A percentile compares a stretch with the other conserved stretches of the same genome.
Evolutionary conservation across 1,140 invertebrate genomes (phyloP).

Genomic region (Brachionus sp.): DNA sequence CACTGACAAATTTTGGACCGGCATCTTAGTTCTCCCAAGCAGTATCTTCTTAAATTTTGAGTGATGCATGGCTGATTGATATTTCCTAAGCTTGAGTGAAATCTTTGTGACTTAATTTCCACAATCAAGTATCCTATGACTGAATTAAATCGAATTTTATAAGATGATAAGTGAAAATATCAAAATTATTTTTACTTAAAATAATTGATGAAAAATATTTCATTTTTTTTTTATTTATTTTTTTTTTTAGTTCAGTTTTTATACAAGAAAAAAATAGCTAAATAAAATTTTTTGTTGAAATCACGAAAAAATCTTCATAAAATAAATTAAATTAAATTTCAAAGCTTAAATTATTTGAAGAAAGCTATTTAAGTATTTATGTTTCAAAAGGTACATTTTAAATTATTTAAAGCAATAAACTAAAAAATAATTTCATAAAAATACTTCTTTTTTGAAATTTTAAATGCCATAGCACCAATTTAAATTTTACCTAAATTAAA

Average conservation of each 20-base stretch:
- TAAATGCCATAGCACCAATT: background rate
- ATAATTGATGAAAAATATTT: background rate
- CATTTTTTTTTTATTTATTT: background rate
- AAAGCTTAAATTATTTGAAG: background rate
- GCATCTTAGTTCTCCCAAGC: background rate
- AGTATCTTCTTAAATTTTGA: background rate
- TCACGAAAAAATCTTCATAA: background rate
- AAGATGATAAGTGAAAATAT: background rate
- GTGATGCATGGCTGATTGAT: background rate
- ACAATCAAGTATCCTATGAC: background rate
- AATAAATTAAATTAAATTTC: background rate
- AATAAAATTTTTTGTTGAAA: background rate
- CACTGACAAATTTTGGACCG: background rate
- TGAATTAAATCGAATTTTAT: background rate
- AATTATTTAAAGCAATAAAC: background rate
- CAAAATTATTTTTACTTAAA: background rate
- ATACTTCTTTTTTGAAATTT: background rate
- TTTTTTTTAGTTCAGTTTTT: background rate
- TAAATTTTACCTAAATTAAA: too few relatives aligned
- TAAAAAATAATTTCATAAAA: background rate
- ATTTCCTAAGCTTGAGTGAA: background rate
- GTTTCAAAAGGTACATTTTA: background rate
- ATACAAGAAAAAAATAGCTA: background rate
- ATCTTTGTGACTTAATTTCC: background rate
- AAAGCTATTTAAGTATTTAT: background rate